Percentiles rank a stretch among this genome's conserved stretches.
Evolutionary conservation across 1,140 invertebrate species (phyloP).

Genomic region (Caerostris darwini): DNA sequence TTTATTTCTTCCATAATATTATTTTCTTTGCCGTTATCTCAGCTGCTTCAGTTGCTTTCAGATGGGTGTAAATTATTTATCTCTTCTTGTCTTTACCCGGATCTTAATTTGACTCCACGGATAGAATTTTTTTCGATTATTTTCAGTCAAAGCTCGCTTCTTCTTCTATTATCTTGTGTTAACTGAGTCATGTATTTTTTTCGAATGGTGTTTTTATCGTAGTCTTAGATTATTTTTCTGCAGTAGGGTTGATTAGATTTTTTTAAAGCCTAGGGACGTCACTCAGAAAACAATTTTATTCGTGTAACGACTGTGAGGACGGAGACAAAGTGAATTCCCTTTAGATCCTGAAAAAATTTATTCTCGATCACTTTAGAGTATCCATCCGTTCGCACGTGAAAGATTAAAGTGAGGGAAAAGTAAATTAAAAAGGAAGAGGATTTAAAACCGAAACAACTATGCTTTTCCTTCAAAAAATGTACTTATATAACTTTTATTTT

Average conservation of each 20-base stretch:
- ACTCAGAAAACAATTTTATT: slow-evolving; percentile 55
- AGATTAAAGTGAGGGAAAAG: background rate
- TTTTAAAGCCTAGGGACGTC: slow-evolving; percentile 33
- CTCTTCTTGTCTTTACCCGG: slow-evolving; percentile 25
- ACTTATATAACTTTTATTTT: too few species aligned
- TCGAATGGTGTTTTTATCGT: slow-evolving; percentile 22
- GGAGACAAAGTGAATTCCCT: background rate
- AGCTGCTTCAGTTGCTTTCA: slow-evolving; percentile 45
- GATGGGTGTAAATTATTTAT: slow-evolving; percentile 69
- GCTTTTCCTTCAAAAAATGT: too few species aligned
- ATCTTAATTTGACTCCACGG: slow-evolving; percentile 66
- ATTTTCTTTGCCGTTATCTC: slow-evolving; percentile 44
- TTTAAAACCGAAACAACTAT: too few species aligned
- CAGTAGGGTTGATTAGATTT: slow-evolving; percentile 5
- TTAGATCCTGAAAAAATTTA: background rate
- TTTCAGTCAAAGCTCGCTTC: background rate
- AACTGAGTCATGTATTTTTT: slow-evolving; percentile 44
- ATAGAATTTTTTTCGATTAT: slow-evolving; percentile 32
- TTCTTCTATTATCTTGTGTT: slow-evolving; percentile 54
- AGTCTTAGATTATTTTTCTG: slow-evolving; percentile 8
- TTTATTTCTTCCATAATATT: slow-evolving; percentile 60
- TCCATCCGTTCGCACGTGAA: background rate
- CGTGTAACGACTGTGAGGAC: slow-evolving; percentile 10
- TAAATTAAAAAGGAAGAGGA: too few species aligned
- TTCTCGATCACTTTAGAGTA: background rate